A percentile compares a stretch with the other conserved stretches of the same genome.
Conservation (phyloP, 2,888 invertebrate species). For the Drosophila meridionalis region DNA sequence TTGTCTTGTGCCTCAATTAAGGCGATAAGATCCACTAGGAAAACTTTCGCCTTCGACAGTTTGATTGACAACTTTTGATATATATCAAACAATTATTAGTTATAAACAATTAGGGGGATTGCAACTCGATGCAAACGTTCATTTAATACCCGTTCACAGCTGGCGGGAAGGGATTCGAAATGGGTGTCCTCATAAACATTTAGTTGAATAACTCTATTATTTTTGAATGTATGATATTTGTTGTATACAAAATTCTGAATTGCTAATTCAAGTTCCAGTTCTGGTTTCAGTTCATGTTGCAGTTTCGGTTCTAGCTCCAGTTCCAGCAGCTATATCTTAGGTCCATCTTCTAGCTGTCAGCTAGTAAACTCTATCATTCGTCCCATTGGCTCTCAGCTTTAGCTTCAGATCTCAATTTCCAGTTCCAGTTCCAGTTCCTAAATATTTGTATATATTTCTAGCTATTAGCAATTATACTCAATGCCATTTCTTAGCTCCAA, state of each 20-base stretch:
- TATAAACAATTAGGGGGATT: background rate
- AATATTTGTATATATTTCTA: background rate
- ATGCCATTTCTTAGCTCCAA: background rate
- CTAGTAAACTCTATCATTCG: too few species aligned
- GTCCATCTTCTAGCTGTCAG: too few species aligned
- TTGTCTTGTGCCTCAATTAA: background rate
- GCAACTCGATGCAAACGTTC: background rate
- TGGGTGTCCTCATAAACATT: background rate
- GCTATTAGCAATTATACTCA: background rate
- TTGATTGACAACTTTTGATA: conserved; percentile 10
- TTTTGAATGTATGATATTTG: background rate
- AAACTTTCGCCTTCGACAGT: background rate
- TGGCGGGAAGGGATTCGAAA: background rate
- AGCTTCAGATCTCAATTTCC: background rate
- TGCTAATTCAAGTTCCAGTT: background rate
- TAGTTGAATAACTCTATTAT: background rate
- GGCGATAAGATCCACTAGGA: conserved; percentile 1
- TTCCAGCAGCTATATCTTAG: background rate
- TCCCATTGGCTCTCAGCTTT: too few species aligned
- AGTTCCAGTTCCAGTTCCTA: background rate
- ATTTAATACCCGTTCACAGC: background rate
- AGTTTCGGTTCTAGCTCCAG: background rate
- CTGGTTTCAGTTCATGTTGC: background rate
- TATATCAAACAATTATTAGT: conserved; percentile 2
- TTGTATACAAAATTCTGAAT: background rate